Evolutionary conservation across 1,140 invertebrate genomes (phyloP), one percentile per base, ranked within the genome.

Genomic region (Magallana ariakensis): DNA sequence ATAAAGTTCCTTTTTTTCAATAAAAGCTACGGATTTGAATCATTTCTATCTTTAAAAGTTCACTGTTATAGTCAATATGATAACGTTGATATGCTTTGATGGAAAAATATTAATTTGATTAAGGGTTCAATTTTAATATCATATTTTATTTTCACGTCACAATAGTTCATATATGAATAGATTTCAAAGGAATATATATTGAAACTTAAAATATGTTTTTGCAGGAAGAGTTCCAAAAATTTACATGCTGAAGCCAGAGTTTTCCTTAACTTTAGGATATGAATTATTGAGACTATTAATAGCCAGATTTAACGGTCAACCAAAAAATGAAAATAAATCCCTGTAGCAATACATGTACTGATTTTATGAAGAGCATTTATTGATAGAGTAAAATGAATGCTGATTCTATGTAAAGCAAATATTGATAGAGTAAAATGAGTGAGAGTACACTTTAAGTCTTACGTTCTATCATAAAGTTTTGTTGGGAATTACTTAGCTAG

Each of bases 141-240:
- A 46, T 46, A 46, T 46, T 46, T 46, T 46, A 46, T 46, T 46
- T 5, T 46, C 5, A 46, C 5, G 33, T 46, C 33, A 46, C 33
- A 46, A 46, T 46, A 46, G 2, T 5, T 46, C 33, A 46, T 46
- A 46, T 4, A 46, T 46, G 33, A 46, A 4, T 4, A 46, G 33
- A 46, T 46, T 46, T 46, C 33, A 46, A 46, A 46, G 33, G 33
- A 46, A 46, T 46, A 4, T 4, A 46, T 46, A 46, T 4, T 46
- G 5, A 46, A 46, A 46, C 33, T 46, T 46, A 46, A 46, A 46
- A 46, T 46, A 46, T 75, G 11, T 26, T 26, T 75, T 89, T 91
- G 6, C 87, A 93, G 92, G 92, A 19, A 85, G 92, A 53, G 89
- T 91, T 13, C 92, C 92, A 55, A 93, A 93, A 89, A 89, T 92